Evolutionary conservation across 1,140 invertebrate species (phyloP).

Genomic region (Drosophila gunungcola): DNA sequence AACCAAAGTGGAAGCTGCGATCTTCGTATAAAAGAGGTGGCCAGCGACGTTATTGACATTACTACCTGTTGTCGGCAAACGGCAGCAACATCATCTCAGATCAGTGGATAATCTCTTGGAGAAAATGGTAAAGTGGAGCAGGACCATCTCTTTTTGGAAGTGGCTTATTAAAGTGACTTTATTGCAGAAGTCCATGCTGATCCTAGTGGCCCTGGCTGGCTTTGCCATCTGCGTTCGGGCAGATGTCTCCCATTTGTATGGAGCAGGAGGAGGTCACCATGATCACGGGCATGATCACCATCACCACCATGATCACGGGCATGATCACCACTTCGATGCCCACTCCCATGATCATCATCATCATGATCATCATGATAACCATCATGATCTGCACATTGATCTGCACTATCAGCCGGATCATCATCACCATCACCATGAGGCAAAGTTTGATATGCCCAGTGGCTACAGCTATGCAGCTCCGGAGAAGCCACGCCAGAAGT

Average conservation of each 20-base stretch:
- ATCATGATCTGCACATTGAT: slow-evolving; percentile 49
- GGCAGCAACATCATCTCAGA: slow-evolving; percentile 57
- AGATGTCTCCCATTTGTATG: slow-evolving; percentile 67
- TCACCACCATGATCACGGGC: slow-evolving; percentile 36
- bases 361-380: slow-evolving; percentile 27
- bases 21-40: slow-evolving; percentile 64
- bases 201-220: slow-evolving; percentile 55
- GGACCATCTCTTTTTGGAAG: background rate
- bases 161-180: background rate
- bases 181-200: slow-evolving; percentile 48
- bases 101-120: slow-evolving; percentile 13
- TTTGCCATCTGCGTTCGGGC: slow-evolving; percentile 25
- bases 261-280: slow-evolving; percentile 41
- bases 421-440: slow-evolving; percentile 43
- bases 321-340: slow-evolving; percentile 26
- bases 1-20: slow-evolving; percentile 44
- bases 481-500: slow-evolving; percentile 52
- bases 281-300: slow-evolving; percentile 41
- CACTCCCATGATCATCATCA: slow-evolving; percentile 18
- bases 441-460: slow-evolving; percentile 29
- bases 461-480: slow-evolving; percentile 65
- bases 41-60: slow-evolving; percentile 55
- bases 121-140: slow-evolving; percentile 53
- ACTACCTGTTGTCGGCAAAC: slow-evolving; percentile 55
- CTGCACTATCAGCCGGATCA: slow-evolving; percentile 46